A percentile compares a stretch with the other conserved stretches of the same genome.
Conservation (phyloP, 2,888 invertebrate species). For the Carabus problematicus region DNA sequence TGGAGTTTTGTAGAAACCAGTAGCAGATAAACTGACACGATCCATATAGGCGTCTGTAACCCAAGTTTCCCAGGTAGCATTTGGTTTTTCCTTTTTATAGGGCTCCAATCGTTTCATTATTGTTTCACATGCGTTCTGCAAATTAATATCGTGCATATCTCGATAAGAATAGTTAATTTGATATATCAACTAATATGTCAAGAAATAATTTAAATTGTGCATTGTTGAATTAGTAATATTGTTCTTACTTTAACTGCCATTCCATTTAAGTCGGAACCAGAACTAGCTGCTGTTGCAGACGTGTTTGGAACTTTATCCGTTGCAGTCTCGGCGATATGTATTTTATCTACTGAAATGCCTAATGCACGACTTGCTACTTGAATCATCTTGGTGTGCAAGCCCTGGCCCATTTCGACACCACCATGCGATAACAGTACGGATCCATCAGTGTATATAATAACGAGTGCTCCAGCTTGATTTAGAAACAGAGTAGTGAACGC, state of each 20-base stretch:
- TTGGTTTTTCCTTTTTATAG: slow-evolving; percentile 75
- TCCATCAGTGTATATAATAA: slow-evolving; percentile 87
- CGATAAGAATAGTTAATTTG: not conserved
- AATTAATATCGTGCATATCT: no score
- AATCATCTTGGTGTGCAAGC: slow-evolving; percentile 94
- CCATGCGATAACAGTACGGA: slow-evolving; percentile 89
- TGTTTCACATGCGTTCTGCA: slow-evolving; percentile 77
- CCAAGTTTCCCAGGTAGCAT: slow-evolving; percentile 86
- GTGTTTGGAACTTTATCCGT: slow-evolving; percentile 94
- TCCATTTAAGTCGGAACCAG: slow-evolving; percentile 89
- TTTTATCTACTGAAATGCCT: slow-evolving; percentile 72
- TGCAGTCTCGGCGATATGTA: slow-evolving; percentile 82
- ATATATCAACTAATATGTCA: no score
- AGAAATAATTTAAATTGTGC: no score
- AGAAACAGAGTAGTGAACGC: slow-evolving; percentile 78
- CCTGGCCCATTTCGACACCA: slow-evolving; percentile 98
- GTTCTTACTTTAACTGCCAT: slow-evolving; percentile 82
- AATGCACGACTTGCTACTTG: slow-evolving; percentile 84
- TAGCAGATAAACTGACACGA: slow-evolving; percentile 80
- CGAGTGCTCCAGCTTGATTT: slow-evolving; percentile 87
- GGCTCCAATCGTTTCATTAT: slow-evolving; percentile 77
- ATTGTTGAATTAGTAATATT: no score
- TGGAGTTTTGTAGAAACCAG: slow-evolving; percentile 83
- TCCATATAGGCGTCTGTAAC: slow-evolving; percentile 77
- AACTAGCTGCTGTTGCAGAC: slow-evolving; percentile 87